Base-by-base conservation (phyloP, 2,888 invertebrate species). In the Syrphus vitripennis region DNA sequence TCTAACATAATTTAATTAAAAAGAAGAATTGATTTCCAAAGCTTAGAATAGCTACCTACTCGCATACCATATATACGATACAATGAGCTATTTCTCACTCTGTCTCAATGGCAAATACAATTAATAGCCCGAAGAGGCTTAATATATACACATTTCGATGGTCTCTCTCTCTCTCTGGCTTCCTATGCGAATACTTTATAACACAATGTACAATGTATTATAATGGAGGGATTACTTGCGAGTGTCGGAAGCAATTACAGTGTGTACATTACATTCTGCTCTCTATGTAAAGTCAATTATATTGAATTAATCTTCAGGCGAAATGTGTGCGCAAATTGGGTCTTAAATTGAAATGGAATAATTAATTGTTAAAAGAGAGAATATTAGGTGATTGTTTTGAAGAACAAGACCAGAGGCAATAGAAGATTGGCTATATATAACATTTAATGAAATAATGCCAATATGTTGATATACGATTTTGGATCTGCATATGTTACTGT, bases 21-120 rank as follows among this genome's bases (percentile, higher is more conserved):
- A 61, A 53, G 48, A 31, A 69, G 74, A 81, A 81, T 81, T 81
- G 80, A 81, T 81, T 81, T 74, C 61, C 9, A 75, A 75, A 81
- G 59, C 50, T 63, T 29, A 26, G n/a, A 2, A 5, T 48, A 21
- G 21, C 9, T n/a, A 5, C 16, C n/a, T 4, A 6, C 12, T 1
- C 12, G 9, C 34, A 10, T 34, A 6, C 10, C 16, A 5, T 19
- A 16, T 37, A 5, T 2, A 31, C n/a, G 34, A 0, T 37, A 26
- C 53, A 69, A 69, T 69, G 61, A 57, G 69, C 50, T 61, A 24
- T 59, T 50, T 80, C 45, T 57, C 63, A 42, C 34, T 34, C 37
- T 21, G 21, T 21, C 21, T 57, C 59, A 21, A 34, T 34, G 21
- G 7, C 48, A 50, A 67, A 67, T 50, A 67, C 48, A 67, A 67